Conservation (phyloP, 2,888 invertebrate species). For the Aelia acuminata region DNA sequence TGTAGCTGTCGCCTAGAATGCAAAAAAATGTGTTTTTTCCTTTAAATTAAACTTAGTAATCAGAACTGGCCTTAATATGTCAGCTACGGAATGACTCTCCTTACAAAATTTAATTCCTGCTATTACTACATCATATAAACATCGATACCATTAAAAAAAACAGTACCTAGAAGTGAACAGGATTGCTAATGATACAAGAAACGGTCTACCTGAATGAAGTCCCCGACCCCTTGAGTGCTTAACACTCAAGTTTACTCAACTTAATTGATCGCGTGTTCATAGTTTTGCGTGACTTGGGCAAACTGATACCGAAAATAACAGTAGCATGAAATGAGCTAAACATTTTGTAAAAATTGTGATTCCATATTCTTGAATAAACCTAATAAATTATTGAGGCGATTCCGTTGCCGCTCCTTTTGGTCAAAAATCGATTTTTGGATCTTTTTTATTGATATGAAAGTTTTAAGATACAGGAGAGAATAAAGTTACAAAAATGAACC, state of each 20-base stretch:
- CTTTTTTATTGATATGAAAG: too few species aligned
- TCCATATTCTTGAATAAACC: not conserved
- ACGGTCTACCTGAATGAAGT: not conserved
- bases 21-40: too few species aligned
- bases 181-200: not conserved
- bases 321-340: not conserved
- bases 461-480: too few species aligned
- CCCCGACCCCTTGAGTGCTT: not conserved
- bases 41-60: too few species aligned
- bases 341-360: not conserved
- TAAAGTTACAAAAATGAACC: too few species aligned
- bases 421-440: not conserved
- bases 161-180: too few species aligned
- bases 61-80: too few species aligned
- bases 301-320: constrained; percentile 14
- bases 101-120: too few species aligned
- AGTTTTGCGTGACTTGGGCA: not conserved
- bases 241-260: constrained; percentile 37
- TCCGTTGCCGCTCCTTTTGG: not conserved
- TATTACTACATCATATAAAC: too few species aligned
- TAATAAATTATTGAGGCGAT: not conserved
- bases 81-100: too few species aligned
- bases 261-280: constrained; percentile 37
- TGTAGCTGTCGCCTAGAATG: too few species aligned
- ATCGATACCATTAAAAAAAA: too few species aligned